Evolutionary conservation across 2,113 vertebrate genomes (phyloP).

Genomic region (mouse (Mus musculus)): DNA sequence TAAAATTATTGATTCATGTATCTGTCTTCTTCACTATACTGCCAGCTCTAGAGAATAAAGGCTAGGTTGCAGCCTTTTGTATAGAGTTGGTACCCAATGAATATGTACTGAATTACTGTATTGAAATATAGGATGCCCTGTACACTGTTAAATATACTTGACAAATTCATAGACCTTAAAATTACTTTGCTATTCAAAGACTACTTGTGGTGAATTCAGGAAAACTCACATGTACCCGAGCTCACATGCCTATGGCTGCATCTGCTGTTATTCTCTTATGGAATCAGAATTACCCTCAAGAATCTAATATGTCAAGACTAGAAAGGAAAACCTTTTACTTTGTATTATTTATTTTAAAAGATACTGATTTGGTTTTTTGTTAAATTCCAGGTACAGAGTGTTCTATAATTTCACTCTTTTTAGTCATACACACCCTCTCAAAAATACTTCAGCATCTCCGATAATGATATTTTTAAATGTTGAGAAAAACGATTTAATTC

Average conservation of each 20-base stretch:
- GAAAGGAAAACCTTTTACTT: neutral
- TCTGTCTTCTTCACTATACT: neutral
- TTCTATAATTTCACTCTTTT: neutral
- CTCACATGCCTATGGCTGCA: no score
- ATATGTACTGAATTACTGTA: neutral
- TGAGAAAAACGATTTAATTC: conserved; percentile 26
- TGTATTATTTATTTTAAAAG: conserved; percentile 12
- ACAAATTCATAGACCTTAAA: neutral
- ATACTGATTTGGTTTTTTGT: neutral
- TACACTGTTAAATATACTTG: neutral
- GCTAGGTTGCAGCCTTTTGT: neutral
- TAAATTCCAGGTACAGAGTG: neutral
- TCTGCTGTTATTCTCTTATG: neutral
- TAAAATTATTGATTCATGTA: neutral
- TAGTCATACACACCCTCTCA: neutral
- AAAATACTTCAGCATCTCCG: conserved; percentile 21
- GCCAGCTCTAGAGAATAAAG: neutral
- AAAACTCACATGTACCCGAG: neutral
- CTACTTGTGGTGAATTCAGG: neutral
- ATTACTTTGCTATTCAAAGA: neutral
- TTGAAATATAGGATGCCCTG: neutral
- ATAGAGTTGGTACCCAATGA: neutral
- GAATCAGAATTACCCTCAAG: neutral
- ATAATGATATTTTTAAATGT: conserved; percentile 5
- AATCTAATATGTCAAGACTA: neutral